Conservation (phyloP, 92 coral and sea anemone species). For the Isaurus tuberculatus region DNA sequence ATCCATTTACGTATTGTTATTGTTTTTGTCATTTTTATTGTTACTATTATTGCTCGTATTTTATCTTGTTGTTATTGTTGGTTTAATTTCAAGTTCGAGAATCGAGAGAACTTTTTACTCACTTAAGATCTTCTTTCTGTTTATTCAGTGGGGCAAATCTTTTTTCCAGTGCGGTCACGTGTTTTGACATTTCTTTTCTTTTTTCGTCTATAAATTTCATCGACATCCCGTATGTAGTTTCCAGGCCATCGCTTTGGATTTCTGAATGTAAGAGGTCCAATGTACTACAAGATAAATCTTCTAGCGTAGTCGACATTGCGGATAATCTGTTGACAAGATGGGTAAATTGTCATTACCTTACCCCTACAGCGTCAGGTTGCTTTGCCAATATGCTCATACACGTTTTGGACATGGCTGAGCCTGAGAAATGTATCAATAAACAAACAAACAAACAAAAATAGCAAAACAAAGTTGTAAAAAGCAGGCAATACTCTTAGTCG, state of each 20-base stretch:
- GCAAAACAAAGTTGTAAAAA: no score
- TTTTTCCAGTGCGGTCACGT: conserved; percentile 77
- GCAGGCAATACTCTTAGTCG: no score
- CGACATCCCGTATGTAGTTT: conserved; percentile 78
- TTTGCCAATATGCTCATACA: no score
- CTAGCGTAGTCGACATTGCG: conserved; percentile 65
- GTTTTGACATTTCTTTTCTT: conserved; percentile 68
- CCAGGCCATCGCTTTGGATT: conserved; percentile 77
- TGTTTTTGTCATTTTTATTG: no score
- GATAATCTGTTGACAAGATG: conserved; percentile 1
- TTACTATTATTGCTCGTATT: no score
- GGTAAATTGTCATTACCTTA: background rate
- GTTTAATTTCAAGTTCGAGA: background rate
- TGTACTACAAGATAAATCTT: conserved; percentile 60
- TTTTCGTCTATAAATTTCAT: conserved; percentile 77
- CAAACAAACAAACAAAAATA: no score
- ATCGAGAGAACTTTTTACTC: background rate
- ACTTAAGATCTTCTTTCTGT: conserved; percentile 77
- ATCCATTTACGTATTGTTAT: no score
- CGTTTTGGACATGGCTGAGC: no score
- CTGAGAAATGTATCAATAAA: no score
- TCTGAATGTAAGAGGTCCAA: conserved; percentile 55
- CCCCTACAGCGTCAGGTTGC: no score
- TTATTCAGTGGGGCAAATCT: conserved; percentile 71
- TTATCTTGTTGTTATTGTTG: no score